Conservation (phyloP, 1,140 invertebrate genomes). For the Drosophila triauraria region DNA sequence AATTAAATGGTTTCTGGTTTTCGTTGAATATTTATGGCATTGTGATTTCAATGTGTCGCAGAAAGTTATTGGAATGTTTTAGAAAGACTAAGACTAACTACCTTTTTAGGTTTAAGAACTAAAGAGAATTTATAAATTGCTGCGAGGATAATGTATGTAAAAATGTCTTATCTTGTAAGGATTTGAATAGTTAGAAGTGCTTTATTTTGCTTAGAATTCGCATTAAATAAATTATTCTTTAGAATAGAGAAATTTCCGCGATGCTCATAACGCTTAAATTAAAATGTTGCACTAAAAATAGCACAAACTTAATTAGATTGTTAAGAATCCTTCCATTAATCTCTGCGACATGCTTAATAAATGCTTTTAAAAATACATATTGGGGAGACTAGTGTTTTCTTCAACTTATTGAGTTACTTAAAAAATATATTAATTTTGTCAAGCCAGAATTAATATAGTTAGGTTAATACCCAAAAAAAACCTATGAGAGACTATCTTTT, state of each 20-base stretch:
- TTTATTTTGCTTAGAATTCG: too few species aligned
- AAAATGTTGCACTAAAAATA: background rate
- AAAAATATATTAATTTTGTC: too few species aligned
- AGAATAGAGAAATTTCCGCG: too few species aligned
- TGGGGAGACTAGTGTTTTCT: too few species aligned
- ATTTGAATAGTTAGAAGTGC: background rate
- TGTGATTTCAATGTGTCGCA: slow-evolving; percentile 30
- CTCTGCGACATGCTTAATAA: background rate
- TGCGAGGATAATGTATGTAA: too few species aligned
- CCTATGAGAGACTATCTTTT: background rate
- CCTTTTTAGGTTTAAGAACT: background rate
- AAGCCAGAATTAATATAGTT: background rate
- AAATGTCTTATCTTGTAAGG: too few species aligned
- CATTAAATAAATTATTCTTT: too few species aligned
- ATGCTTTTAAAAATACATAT: too few species aligned
- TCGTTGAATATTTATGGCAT: slow-evolving; percentile 70
- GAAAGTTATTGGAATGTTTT: slow-evolving; percentile 18
- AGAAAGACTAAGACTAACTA: background rate
- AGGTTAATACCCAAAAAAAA: background rate
- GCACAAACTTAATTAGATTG: background rate
- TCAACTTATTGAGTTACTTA: too few species aligned
- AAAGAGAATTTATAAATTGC: background rate
- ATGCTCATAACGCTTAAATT: background rate
- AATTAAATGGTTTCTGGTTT: slow-evolving; percentile 79
- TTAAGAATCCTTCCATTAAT: background rate